Evolutionary conservation across 2,113 vertebrate species (phyloP), one percentile per base, ranked within the genome.

Genomic region (Oryzias melastigma): DNA sequence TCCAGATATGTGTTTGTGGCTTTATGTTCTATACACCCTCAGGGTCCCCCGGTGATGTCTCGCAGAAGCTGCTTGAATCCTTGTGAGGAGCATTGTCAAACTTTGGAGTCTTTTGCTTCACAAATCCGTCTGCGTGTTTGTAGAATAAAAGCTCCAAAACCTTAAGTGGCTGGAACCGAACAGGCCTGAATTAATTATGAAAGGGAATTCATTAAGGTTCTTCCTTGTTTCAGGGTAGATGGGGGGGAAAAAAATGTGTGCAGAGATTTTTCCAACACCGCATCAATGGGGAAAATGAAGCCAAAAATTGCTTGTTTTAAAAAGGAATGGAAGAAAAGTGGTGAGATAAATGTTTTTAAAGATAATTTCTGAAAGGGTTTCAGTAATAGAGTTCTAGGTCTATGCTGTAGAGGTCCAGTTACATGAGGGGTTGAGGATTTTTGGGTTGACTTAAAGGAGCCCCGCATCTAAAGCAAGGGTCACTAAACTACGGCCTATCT

Each of bases 21-120:
- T 65, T 54, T 43, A 48, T 20, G 41, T 58, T 65, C 50, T 62
- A 22, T 10, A 5, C 19, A 47, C 58, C 73, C 74, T 22, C 4
- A 40, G 68, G 84, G 54, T 4, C 51, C 50, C 53, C 77, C 10
- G 35, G 80, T 77, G 73, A 77, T 63, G 64, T 44, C 56, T 68
- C 4, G 0, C 42, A 64, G 61, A 24, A 40, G 57, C 64, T 18
- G 47, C 66, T 58, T 5, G 2, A 48, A 56, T 53, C 65, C 24
- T 27, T 75, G 51, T 24, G 13, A 24, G 64, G 62, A 73, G 17
- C 54, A 4, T 78, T 51, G 27, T 55, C 35, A 5, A 48, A 62
- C 52, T 59, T 14, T 8, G 4, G 52, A 35, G 57, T 5, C 42
- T 53, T 55, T 58, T 42, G 53, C 53, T 52, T 52, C 71, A 62